phyloP scores from a whole-genome alignment of 2,888 invertebrate genomes.

The Tenthredo amoena region DNA sequence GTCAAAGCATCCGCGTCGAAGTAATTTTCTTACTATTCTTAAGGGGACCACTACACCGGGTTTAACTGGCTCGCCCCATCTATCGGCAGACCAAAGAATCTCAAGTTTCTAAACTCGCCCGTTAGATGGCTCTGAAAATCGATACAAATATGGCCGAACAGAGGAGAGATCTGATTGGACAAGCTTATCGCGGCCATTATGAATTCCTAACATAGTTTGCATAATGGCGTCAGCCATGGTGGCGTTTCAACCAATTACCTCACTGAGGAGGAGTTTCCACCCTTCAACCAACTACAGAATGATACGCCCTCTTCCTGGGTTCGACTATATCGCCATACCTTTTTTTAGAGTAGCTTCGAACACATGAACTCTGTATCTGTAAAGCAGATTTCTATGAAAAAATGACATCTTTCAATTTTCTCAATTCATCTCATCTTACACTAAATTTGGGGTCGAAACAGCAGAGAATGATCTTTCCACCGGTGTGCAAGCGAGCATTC shows the following conservation, averaged over 20 bases:
- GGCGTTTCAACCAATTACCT: slow-evolving; percentile 71
- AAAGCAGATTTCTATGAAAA: not conserved
- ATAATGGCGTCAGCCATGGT: slow-evolving; percentile 73
- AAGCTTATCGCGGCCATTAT: slow-evolving; percentile 79
- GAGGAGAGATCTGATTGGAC: slow-evolving; percentile 76
- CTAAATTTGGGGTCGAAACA: not conserved
- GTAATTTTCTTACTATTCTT: slow-evolving; percentile 1
- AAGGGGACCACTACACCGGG: slow-evolving; percentile 6
- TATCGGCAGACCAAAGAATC: slow-evolving; percentile 62
- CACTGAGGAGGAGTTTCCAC: slow-evolving; percentile 63
- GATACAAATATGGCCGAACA: slow-evolving; percentile 71
- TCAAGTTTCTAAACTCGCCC: slow-evolving; percentile 66
- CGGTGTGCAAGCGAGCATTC: not conserved
- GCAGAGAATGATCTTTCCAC: not conserved
- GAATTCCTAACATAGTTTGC: slow-evolving; percentile 74
- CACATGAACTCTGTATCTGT: not conserved
- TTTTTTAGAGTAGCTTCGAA: not conserved
- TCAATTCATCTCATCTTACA: not conserved
- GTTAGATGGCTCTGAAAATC: slow-evolving; percentile 70
- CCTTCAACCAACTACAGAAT: not conserved
- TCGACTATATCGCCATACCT: not conserved
- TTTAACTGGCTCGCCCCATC: slow-evolving; percentile 67
- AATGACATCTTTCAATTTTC: not conserved
- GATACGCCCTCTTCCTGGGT: slow-evolving; percentile 21
- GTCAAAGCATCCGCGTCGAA: not conserved